Conservation (phyloP, 1,140 invertebrate genomes). For the Apis laboriosa region DNA sequence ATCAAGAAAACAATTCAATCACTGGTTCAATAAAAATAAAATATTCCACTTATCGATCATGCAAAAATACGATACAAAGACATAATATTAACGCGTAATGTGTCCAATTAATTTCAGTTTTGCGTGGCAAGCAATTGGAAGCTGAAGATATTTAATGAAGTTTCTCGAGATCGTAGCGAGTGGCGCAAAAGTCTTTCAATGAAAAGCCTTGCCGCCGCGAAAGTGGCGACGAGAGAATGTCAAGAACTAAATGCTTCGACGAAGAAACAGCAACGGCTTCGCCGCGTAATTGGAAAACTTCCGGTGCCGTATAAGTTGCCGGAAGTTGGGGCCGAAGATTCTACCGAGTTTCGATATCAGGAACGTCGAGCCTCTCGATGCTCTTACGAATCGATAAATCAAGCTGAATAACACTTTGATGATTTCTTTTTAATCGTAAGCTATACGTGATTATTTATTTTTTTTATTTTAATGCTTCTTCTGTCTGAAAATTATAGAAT, state of each 20-base stretch:
- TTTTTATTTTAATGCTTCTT: not conserved
- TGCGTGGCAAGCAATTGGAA: slow-evolving; percentile 4
- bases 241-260: slow-evolving; percentile 41
- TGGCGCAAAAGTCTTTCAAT: slow-evolving; percentile 38
- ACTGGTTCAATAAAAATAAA: too few relatives aligned
- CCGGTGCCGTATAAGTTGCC: slow-evolving; percentile 51
- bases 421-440: slow-evolving; percentile 6
- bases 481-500: too few relatives aligned
- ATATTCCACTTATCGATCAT: not conserved
- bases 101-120: slow-evolving; percentile 23
- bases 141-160: slow-evolving; percentile 32
- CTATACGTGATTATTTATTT: not conserved
- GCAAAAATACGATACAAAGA: not conserved
- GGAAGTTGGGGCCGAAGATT: slow-evolving; percentile 53
- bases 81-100: not conserved
- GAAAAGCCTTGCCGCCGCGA: slow-evolving; percentile 8
- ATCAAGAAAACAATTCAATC: too few relatives aligned
- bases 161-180: slow-evolving; percentile 11
- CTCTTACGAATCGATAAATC: slow-evolving; percentile 51
- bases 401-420: not conserved
- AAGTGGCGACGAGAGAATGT: slow-evolving; percentile 50
- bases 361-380: slow-evolving; percentile 42
- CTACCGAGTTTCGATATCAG: slow-evolving; percentile 29
- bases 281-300: slow-evolving; percentile 72
- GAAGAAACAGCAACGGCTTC: slow-evolving; percentile 53